Percentiles rank a stretch among this genome's conserved stretches.
Conservation (phyloP, 2,888 invertebrate genomes). For the Leptinotarsa haldemani region DNA sequence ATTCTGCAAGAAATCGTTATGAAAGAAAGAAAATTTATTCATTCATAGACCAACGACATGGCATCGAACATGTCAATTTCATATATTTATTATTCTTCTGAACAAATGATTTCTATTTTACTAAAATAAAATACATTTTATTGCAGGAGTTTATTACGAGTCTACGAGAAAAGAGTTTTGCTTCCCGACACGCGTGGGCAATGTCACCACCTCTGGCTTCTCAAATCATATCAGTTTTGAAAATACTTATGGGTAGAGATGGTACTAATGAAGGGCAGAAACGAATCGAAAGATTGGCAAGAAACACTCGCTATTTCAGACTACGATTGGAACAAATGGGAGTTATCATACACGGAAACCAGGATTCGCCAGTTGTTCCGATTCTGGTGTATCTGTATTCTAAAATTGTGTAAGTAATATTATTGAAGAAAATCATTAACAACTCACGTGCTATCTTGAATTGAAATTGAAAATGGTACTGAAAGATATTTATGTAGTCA, state of each 20-base stretch:
- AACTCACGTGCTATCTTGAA: no score
- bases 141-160: constrained; percentile 78
- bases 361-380: constrained; percentile 96
- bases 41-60: no score
- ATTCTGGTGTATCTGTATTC: constrained; percentile 94
- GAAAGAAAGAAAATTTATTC: no score
- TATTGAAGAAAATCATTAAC: not conserved
- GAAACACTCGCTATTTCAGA: constrained; percentile 87
- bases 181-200: constrained; percentile 84
- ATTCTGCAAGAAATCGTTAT: no score
- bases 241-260: constrained; percentile 86
- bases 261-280: constrained; percentile 76
- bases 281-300: constrained; percentile 78
- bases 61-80: no score
- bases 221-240: constrained; percentile 91
- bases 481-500: no score
- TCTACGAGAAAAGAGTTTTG: constrained; percentile 84
- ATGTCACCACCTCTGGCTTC: constrained; percentile 93
- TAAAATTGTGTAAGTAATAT: constrained; percentile 84
- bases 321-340: constrained; percentile 86
- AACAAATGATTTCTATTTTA: no score
- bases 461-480: no score
- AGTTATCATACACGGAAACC: constrained; percentile 91
- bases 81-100: no score
- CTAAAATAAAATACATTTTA: constrained; percentile 49